Base-by-base conservation (phyloP, 2,113 vertebrate genomes). In the Micromys minutus region DNA sequence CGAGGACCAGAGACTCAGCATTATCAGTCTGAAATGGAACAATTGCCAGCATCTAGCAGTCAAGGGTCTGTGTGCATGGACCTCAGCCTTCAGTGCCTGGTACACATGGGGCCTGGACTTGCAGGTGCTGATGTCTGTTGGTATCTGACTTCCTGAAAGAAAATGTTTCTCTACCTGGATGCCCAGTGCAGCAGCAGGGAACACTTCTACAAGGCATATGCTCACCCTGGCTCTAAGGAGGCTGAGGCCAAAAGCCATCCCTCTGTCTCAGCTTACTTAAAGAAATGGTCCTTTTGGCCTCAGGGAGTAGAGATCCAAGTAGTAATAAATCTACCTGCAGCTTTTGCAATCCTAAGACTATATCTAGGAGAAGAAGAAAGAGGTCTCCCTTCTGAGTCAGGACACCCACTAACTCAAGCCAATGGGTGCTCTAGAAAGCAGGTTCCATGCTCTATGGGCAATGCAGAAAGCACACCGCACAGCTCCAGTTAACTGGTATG, bases 71-170 rank as follows among this genome's bases (percentile, higher is more conserved):
- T 1, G 34, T 59, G 63, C 16, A 2, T 1, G 39, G 84, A 21
- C 15, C 5, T 9, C 9, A 16, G 21, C 10, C 22, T 34, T 52
- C 72, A 6, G 8, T 9, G 57, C 15, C 57, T 6, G 79, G 4
- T 45, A 4, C 0, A 36, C 39, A 2, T 6, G 31, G 3, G 2
- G 31, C 15, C 47, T 47, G 13, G 0, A 31, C 15, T 0, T 8
- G 34, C n/a, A 16, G 1, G 45, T 3, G 17, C 83, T 24, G 4
- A 31, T 4, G 24, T 7, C 79, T 80, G 29, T 22, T 17, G 4
- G 19, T n/a, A 3, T 39, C 79, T 81, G 79, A 71, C 26, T 19
- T 34, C 52, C 52, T 42, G 10, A 36, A 36, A 69, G 81, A 81
- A 39, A 24, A 57, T 22, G 31, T 26, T 84, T n/a, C 52, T 63